phyloP scores from a whole-genome alignment of 2,888 invertebrate genomes.

The Melanargia galathea region DNA sequence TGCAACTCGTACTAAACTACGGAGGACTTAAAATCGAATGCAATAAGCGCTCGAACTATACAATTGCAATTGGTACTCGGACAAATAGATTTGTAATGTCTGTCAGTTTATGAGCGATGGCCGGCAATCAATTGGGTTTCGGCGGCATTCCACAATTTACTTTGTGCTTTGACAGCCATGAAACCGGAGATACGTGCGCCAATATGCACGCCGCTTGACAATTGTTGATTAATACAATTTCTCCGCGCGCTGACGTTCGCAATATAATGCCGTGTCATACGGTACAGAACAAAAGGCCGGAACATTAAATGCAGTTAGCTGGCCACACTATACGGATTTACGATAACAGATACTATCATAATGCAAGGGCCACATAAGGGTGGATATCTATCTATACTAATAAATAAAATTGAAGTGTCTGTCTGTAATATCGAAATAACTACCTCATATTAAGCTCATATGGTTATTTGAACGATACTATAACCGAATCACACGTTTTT shows the following conservation, averaged over 20 bases:
- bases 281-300: neutral
- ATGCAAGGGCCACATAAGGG: too few species aligned
- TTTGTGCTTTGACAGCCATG: conserved; percentile 55
- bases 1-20: neutral
- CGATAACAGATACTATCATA: too few species aligned
- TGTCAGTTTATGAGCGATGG: conserved; percentile 36
- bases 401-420: too few species aligned
- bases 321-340: too few species aligned
- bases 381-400: too few species aligned
- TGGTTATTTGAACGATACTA: too few species aligned
- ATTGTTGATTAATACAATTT: conserved; percentile 80
- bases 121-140: conserved; percentile 35
- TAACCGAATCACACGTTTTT: too few species aligned
- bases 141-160: conserved; percentile 50
- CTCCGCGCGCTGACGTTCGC: conserved; percentile 57
- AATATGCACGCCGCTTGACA: conserved; percentile 64
- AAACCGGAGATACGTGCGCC: conserved; percentile 55
- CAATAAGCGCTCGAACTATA: conserved; percentile 5
- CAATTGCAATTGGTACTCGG: conserved; percentile 24
- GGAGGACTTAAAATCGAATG: neutral
- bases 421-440: too few species aligned
- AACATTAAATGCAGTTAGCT: too few species aligned
- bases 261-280: conserved; percentile 45
- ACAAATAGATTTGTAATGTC: conserved; percentile 39
- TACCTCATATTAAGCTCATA: too few species aligned